A percentile compares a stretch with the other conserved stretches of the same genome.
Conservation (phyloP, 2,113 vertebrate genomes). For the Tricholaema leucomelas region DNA sequence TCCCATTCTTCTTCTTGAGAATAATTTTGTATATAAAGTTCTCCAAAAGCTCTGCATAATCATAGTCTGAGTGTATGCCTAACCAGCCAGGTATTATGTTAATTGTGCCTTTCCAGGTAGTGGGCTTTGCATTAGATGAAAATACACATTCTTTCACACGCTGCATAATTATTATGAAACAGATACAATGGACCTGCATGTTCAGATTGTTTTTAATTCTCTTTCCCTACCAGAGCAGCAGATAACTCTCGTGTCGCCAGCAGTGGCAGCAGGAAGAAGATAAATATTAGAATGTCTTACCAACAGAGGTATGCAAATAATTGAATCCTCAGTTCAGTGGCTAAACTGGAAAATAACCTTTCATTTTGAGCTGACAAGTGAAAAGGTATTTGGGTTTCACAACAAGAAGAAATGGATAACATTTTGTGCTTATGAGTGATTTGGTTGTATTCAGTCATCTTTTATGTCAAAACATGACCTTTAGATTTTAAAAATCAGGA, state of each 20-base stretch:
- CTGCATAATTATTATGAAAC: slow-evolving; percentile 28
- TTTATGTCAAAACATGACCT: not conserved
- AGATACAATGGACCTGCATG: slow-evolving; percentile 43
- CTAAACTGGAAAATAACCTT: slow-evolving; percentile 39
- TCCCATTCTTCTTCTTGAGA: slow-evolving; percentile 50
- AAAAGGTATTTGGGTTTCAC: not conserved
- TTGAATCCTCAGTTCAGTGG: slow-evolving; percentile 17
- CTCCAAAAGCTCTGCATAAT: slow-evolving; percentile 71
- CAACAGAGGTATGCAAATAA: slow-evolving; percentile 44
- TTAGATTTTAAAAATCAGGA: not conserved
- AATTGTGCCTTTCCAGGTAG: slow-evolving; percentile 63
- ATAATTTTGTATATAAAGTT: slow-evolving; percentile 77
- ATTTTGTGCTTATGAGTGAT: not conserved
- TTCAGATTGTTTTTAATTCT: slow-evolving; percentile 1
- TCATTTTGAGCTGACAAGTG: slow-evolving; percentile 4
- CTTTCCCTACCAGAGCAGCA: slow-evolving; percentile 21
- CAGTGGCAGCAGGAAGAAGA: not conserved
- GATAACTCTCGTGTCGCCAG: slow-evolving; percentile 33
- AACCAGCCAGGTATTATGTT: slow-evolving; percentile 68
- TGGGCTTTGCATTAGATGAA: slow-evolving; percentile 15
- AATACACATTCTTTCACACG: slow-evolving; percentile 42
- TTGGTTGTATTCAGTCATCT: not conserved
- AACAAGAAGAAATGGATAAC: not conserved
- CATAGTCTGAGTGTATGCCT: slow-evolving; percentile 62
- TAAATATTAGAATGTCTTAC: slow-evolving; percentile 55